A percentile compares a stretch with the other conserved stretches of the same genome.
Evolutionary conservation across 2,113 vertebrate species (phyloP).

Genomic region (Odocoileus hemionus): DNA sequence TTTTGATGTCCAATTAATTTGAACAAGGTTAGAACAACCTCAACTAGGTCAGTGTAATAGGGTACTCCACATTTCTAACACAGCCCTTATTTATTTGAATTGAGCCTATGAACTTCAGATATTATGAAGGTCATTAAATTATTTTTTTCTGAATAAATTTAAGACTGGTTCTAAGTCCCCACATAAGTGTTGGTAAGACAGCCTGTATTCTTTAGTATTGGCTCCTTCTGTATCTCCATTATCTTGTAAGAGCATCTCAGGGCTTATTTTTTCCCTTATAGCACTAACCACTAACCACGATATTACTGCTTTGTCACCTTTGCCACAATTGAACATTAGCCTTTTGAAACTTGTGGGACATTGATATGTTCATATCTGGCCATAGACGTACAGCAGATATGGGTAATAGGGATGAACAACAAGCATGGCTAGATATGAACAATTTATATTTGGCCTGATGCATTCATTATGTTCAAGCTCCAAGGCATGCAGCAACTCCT

Average conservation of each 20-base stretch:
- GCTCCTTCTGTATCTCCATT: not conserved
- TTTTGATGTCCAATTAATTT: not conserved
- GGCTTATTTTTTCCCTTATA: not conserved
- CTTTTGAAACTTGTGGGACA: not conserved
- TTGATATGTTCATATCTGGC: not conserved
- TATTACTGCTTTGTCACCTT: not conserved
- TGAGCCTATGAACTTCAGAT: not conserved
- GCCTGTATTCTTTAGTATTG: not conserved
- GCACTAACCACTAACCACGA: not conserved
- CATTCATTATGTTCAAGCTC: not conserved
- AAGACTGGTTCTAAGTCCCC: not conserved
- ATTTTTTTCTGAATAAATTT: not conserved
- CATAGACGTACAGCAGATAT: not conserved
- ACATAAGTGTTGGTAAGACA: not conserved
- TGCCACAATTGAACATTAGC: not conserved
- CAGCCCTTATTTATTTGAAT: not conserved
- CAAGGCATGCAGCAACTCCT: not conserved
- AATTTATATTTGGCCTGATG: not conserved
- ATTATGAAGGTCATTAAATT: not conserved
- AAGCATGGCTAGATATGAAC: not conserved
- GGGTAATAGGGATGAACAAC: not conserved
- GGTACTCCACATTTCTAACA: not conserved
- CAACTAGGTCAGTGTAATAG: not conserved
- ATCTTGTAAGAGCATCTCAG: not conserved
- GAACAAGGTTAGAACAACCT: conserved; percentile 35